Percentiles rank a stretch among this genome's conserved stretches.
phyloP scores from a whole-genome alignment of 2,113 vertebrate genomes.

The Nettapus auritus region DNA sequence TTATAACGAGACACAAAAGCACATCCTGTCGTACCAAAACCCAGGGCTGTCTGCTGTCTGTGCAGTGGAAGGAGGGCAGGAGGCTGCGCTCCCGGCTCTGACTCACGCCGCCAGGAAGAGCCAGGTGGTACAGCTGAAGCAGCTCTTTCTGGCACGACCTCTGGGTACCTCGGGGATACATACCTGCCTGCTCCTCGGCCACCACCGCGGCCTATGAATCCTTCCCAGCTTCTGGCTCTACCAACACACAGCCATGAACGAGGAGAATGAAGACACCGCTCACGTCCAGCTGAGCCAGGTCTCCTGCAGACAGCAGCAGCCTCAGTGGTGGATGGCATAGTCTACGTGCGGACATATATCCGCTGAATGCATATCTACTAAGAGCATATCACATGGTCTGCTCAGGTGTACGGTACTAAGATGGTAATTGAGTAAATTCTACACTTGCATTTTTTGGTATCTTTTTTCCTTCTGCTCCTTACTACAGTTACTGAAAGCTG shows the following conservation, averaged over 20 bases:
- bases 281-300: neutral
- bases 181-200: neutral
- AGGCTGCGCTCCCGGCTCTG: neutral
- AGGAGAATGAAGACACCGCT: neutral
- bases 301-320: neutral
- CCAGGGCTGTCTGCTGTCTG: neutral
- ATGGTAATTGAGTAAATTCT: neutral
- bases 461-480: neutral
- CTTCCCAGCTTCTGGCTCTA: neutral
- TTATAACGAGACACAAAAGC: neutral
- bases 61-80: neutral
- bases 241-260: fast-evolving
- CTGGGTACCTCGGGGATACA: neutral
- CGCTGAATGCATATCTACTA: neutral
- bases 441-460: neutral
- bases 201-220: neutral
- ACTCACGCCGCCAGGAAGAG: neutral
- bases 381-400: neutral
- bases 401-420: neutral
- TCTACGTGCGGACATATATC: neutral
- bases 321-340: neutral
- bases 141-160: neutral
- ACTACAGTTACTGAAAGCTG: neutral
- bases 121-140: neutral
- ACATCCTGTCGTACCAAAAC: neutral